Conservation (phyloP, 2,113 vertebrate genomes). For the Lasiurus cinereus region DNA sequence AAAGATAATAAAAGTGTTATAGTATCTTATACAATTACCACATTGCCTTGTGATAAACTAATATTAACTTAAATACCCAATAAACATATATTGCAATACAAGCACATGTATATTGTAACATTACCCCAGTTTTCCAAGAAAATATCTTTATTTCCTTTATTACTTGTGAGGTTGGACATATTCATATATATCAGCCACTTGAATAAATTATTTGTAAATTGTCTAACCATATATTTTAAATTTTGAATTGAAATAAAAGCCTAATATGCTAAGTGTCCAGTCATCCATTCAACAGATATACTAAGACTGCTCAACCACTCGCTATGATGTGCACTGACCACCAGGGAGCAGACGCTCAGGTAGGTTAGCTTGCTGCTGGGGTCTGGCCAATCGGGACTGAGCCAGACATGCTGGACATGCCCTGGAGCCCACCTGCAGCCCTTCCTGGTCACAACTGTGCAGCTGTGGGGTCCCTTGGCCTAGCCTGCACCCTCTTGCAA, state of each 20-base stretch:
- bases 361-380: too few relatives aligned
- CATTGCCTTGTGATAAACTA: neutral
- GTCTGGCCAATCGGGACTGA: too few relatives aligned
- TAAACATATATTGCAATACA: neutral
- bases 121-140: neutral
- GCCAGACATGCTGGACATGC: too few relatives aligned
- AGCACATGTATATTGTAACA: neutral
- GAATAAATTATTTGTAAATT: slow-evolving; percentile 6
- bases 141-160: neutral
- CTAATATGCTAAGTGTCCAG: too few relatives aligned
- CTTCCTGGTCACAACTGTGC: too few relatives aligned
- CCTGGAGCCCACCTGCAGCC: too few relatives aligned
- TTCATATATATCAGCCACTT: neutral
- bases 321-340: too few relatives aligned
- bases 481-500: too few relatives aligned
- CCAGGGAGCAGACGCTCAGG: too few relatives aligned
- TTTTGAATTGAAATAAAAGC: neutral
- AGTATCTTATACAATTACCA: neutral
- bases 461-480: too few relatives aligned
- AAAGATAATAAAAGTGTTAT: slow-evolving; percentile 25
- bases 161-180: neutral
- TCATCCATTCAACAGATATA: too few relatives aligned
- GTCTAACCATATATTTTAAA: neutral
- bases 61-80: neutral
- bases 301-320: too few relatives aligned